Evolutionary conservation across 2,888 invertebrate species (phyloP), one percentile per base, ranked within the genome.

Genomic region (Brachyptera risi): DNA sequence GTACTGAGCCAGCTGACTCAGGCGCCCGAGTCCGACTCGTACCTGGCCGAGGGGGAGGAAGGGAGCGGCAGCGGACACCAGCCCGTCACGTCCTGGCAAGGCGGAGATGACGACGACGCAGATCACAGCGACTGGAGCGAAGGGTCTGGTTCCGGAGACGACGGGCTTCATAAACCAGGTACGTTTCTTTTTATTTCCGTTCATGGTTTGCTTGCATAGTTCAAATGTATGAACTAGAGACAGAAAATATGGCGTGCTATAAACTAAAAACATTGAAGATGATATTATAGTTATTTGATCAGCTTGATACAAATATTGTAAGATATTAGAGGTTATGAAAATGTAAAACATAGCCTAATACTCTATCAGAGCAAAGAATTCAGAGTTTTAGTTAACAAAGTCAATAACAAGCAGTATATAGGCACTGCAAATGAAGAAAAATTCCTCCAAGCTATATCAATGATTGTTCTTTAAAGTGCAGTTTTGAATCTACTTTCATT

Each of bases 121-220:
- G 60, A 60, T 13, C 59, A 54, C 19, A 23, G 49, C 0, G 60
- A 60, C 24, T 64, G 64, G 64, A 27, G 35, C 15, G 59, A 63
- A 27, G 83, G 83, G 1, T 83, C 84, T 0, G 84, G 84, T 21
- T 83, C 83, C 2, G 84, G 80, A 19, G 71, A 77, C 38, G 78
- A 79, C 49, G 42, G n/a, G n/a, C n/a, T n/a, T n/a, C n/a, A n/a
- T n/a, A n/a, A n/a, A n/a, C n/a, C n/a, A n/a, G n/a, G n/a, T n/a
- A n/a, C n/a, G n/a, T n/a, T n/a, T n/a, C n/a, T n/a, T n/a, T n/a
- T n/a, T n/a, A n/a, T n/a, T n/a, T n/a, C n/a, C n/a, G n/a, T n/a
- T n/a, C n/a, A n/a, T n/a, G n/a, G n/a, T n/a, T n/a, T n/a, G n/a
- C n/a, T n/a, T n/a, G n/a, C n/a, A n/a, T n/a, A n/a, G n/a, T n/a